A percentile compares a stretch with the other conserved stretches of the same genome.
Evolutionary conservation across 2,888 invertebrate species (phyloP).

Genomic region (Spilarctia lutea): DNA sequence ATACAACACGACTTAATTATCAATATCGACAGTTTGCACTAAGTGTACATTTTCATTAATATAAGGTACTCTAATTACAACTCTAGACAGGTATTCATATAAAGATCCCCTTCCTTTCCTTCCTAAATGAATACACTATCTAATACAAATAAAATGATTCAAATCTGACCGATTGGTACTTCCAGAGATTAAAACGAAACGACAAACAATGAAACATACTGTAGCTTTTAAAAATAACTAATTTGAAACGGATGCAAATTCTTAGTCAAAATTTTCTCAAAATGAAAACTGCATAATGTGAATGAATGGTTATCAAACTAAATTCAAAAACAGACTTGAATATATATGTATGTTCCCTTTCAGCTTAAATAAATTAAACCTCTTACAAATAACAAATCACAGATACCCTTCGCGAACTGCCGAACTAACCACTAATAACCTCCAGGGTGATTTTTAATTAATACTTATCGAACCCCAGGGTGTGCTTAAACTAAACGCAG

Average conservation of each 20-base stretch:
- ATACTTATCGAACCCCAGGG: slow-evolving; percentile 51
- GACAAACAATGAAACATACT: not conserved
- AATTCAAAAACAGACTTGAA: slow-evolving; percentile 30
- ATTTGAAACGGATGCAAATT: slow-evolving; percentile 26
- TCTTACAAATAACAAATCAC: slow-evolving; percentile 83
- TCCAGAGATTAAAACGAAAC: not conserved
- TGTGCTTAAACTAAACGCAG: slow-evolving; percentile 79
- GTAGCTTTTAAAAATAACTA: slow-evolving; percentile 8
- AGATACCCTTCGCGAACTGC: slow-evolving; percentile 79
- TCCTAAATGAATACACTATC: not conserved
- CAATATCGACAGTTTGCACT: slow-evolving; percentile 70
- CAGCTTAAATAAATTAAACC: slow-evolving; percentile 72
- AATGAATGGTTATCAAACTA: not conserved
- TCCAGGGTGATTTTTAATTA: slow-evolving; percentile 43
- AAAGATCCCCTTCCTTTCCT: slow-evolving; percentile 22
- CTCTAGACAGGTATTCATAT: slow-evolving; percentile 38
- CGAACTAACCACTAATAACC: slow-evolving; percentile 53
- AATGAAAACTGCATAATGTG: slow-evolving; percentile 23
- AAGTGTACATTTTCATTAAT: slow-evolving; percentile 56
- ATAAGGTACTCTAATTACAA: slow-evolving; percentile 59
- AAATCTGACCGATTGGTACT: not conserved
- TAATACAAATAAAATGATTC: not conserved
- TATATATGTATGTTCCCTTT: slow-evolving; percentile 48
- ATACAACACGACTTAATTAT: slow-evolving; percentile 62
- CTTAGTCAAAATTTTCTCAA: slow-evolving; percentile 31